phyloP scores from a whole-genome alignment of 2,797 vertebrate species.

The Ctenosaura bakeri region DNA sequence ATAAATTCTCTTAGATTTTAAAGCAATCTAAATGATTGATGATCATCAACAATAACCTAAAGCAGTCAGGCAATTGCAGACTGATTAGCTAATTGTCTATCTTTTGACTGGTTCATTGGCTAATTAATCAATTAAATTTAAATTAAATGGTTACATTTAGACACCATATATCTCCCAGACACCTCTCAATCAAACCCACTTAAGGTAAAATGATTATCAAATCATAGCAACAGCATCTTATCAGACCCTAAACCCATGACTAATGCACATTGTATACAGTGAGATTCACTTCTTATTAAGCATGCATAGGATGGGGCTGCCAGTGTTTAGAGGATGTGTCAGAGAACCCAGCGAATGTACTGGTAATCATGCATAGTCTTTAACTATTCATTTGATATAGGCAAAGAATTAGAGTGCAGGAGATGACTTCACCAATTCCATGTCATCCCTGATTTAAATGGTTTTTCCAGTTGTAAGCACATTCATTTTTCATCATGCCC shows the following conservation, averaged over 20 bases:
- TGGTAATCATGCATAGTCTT: not conserved
- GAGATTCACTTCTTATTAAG: not conserved
- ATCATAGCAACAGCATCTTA: not conserved
- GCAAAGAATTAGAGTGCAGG: not conserved
- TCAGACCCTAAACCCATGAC: not conserved
- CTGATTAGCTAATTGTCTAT: not conserved
- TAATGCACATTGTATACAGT: not conserved
- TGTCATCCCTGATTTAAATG: conserved; percentile 11
- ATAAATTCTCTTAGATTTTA: not conserved
- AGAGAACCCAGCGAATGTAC: not conserved
- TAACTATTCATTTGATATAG: not conserved
- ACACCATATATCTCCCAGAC: not conserved
- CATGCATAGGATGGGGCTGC: not conserved
- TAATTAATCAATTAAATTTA: conserved; percentile 13
- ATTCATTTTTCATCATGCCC: not conserved
- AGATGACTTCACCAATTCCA: not conserved
- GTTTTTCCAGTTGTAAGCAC: not conserved
- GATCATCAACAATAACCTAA: not conserved
- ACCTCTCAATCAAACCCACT: not conserved
- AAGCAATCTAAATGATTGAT: not conserved
- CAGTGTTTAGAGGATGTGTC: no score
- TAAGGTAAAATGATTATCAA: not conserved
- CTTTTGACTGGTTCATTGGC: not conserved
- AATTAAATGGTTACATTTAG: not conserved
- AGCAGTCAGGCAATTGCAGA: not conserved